Conservation (phyloP, 2,888 invertebrate species). For the Venustoraphidia nigricollis region DNA sequence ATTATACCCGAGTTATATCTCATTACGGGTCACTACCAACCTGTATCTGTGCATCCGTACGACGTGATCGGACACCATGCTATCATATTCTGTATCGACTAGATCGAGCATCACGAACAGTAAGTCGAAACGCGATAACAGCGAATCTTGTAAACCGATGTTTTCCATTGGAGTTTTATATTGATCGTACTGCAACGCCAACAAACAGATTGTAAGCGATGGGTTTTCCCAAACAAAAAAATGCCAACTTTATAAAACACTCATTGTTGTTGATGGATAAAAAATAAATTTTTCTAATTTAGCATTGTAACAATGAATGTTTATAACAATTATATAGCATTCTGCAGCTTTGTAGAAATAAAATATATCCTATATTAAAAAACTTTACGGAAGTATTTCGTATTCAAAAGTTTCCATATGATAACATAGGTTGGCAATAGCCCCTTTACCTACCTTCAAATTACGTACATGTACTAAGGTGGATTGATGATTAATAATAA, state of each 20-base stretch:
- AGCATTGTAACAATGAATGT: too few species aligned
- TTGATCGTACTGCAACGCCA: constrained; percentile 76
- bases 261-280: too few species aligned
- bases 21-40: constrained; percentile 21
- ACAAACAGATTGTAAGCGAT: neutral
- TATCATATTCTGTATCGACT: constrained; percentile 79
- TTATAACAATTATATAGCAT: too few species aligned
- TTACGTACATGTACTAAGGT: too few species aligned
- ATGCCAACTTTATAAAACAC: constrained; percentile 1
- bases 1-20: neutral
- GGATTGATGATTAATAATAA: too few species aligned
- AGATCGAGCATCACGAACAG: constrained; percentile 94
- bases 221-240: constrained; percentile 1
- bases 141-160: constrained; percentile 93
- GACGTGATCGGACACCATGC: constrained; percentile 90
- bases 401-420: too few species aligned
- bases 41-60: constrained; percentile 92
- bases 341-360: too few species aligned
- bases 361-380: too few species aligned
- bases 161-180: constrained; percentile 99
- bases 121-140: constrained; percentile 95
- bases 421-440: too few species aligned
- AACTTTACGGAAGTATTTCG: too few species aligned
- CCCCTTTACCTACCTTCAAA: too few species aligned
- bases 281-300: too few species aligned